A percentile compares a stretch with the other conserved stretches of the same genome.
phyloP scores from a whole-genome alignment of 2,113 vertebrate genomes.

The Cheirogaleus medius region DNA sequence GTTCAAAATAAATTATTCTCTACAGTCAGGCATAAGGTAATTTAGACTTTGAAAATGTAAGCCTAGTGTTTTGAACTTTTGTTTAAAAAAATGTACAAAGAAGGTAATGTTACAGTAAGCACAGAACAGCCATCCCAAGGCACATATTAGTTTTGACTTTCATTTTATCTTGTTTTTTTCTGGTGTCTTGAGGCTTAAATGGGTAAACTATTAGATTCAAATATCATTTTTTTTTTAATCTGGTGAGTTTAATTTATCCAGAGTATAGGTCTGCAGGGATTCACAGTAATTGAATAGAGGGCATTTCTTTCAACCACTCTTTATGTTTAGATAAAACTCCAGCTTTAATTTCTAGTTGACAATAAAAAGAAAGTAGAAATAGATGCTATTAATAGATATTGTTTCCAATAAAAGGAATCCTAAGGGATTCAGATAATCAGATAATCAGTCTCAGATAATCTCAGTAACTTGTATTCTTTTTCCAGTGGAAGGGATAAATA shows the following conservation, averaged over 20 bases:
- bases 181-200: neutral
- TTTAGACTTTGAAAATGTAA: neutral
- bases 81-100: neutral
- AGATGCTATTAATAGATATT: neutral
- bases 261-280: neutral
- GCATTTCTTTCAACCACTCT: neutral
- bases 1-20: constrained; percentile 21
- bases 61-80: neutral
- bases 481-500: neutral
- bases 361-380: constrained; percentile 15
- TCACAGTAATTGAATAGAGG: constrained; percentile 40
- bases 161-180: neutral
- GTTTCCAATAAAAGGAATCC: neutral
- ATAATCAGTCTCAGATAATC: too few species aligned
- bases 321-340: constrained; percentile 26
- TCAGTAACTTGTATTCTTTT: neutral
- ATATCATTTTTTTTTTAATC: neutral
- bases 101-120: neutral
- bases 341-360: constrained; percentile 19
- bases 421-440: too few species aligned
- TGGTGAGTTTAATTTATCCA: constrained; percentile 24
- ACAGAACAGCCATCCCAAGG: neutral
- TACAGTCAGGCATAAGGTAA: neutral
- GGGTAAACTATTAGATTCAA: neutral
- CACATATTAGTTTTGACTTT: neutral